Percentiles rank a stretch among this genome's conserved stretches.
These are phyloP conservation scores for Bettongia penicillata DNA, from an alignment of 2,113 vertebrate genomes.

Conservation along the genomic window DNA sequence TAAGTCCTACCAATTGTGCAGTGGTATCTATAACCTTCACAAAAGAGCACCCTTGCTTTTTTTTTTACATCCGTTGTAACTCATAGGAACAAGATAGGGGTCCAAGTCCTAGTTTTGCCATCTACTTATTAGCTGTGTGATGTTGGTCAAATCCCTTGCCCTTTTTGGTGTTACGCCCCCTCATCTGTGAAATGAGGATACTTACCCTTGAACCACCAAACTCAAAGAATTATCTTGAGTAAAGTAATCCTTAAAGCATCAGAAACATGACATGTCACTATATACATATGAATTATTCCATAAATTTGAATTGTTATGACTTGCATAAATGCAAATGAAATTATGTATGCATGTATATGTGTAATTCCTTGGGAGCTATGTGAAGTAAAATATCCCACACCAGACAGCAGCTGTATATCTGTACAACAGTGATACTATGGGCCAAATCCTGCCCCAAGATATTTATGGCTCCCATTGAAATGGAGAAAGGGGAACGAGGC, in stretches of 20 bases:
- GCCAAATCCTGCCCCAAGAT: conserved; percentile 73
- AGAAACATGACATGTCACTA: neutral
- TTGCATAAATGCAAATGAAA: conserved; percentile 10
- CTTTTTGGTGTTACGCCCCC: neutral
- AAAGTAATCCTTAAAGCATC: neutral
- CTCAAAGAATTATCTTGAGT: neutral
- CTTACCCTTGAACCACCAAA: neutral
- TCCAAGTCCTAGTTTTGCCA: neutral
- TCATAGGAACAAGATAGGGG: neutral
- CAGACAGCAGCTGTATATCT: conserved; percentile 76
- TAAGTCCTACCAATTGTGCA: conserved; percentile 47
- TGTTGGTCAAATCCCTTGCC: neutral
- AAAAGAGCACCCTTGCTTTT: conserved; percentile 17
- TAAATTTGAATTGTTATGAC: neutral
- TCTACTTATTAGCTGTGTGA: neutral
- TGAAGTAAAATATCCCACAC: conserved; percentile 52
- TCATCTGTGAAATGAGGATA: neutral
- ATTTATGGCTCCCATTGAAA: conserved; percentile 76
- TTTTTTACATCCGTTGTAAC: neutral
- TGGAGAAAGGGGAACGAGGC: conserved; percentile 29
- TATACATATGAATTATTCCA: neutral
- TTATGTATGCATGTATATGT: conserved; percentile 27
- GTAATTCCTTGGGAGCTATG: conserved; percentile 55
- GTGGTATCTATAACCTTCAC: conserved; percentile 54
- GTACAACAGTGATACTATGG: conserved; percentile 52